phyloP scores from a whole-genome alignment of 2,888 invertebrate genomes.

The Eilema caniola region DNA sequence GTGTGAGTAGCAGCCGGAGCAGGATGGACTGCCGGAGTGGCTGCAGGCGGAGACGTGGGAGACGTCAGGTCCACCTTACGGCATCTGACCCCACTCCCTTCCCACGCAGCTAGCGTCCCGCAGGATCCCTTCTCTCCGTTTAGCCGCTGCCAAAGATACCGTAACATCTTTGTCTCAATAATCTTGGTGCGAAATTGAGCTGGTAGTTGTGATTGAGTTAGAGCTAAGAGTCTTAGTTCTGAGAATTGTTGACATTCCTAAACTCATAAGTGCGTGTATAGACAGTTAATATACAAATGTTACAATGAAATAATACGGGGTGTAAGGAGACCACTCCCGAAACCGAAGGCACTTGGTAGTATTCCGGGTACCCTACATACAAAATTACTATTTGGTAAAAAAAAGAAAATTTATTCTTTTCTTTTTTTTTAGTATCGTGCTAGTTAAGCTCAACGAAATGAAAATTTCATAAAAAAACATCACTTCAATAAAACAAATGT shows the following conservation, averaged over 20 bases:
- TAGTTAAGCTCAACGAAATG: too few relatives aligned
- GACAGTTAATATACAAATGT: too few relatives aligned
- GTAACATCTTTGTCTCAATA: slow-evolving; percentile 58
- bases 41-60: slow-evolving; percentile 76
- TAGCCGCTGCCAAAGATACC: slow-evolving; percentile 82
- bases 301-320: too few relatives aligned
- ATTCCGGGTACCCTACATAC: too few relatives aligned
- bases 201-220: slow-evolving; percentile 40
- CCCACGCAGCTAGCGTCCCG: slow-evolving; percentile 90
- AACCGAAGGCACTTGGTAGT: too few relatives aligned
- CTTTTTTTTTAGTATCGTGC: too few relatives aligned
- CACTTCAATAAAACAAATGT: too few relatives aligned
- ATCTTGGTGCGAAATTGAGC: slow-evolving; percentile 49
- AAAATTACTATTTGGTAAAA: too few relatives aligned
- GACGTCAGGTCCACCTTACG: slow-evolving; percentile 86
- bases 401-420: too few relatives aligned
- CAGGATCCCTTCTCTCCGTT: slow-evolving; percentile 90
- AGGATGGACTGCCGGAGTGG: slow-evolving; percentile 75
- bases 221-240: background rate
- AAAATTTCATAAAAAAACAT: too few relatives aligned
- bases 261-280: too few relatives aligned
- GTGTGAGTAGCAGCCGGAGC: slow-evolving; percentile 67
- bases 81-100: slow-evolving; percentile 88
- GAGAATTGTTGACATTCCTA: background rate
- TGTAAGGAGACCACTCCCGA: too few relatives aligned